A percentile compares a stretch with the other conserved stretches of the same genome.
Evolutionary conservation across 1,140 invertebrate genomes (phyloP).

Genomic region (Tyrophagus putrescentiae): DNA sequence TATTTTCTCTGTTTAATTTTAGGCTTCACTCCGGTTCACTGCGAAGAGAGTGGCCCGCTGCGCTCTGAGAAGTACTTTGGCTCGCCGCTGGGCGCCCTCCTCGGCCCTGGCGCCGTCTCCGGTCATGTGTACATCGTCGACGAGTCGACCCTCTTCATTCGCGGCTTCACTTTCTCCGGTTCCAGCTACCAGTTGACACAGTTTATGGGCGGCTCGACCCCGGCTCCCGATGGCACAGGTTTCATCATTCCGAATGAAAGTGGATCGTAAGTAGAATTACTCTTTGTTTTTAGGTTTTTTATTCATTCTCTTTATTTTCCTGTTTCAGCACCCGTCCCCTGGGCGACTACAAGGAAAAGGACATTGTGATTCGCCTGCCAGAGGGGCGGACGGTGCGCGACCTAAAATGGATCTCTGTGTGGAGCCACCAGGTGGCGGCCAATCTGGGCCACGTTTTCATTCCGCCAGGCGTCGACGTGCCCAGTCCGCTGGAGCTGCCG

Average conservation of each 20-base stretch:
- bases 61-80: conserved; percentile 3
- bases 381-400: conserved; percentile 62
- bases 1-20: not conserved
- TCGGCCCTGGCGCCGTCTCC: conserved; percentile 39
- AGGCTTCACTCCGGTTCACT: no score
- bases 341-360: conserved; percentile 52
- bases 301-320: conserved; percentile 31
- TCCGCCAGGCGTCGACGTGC: conserved; percentile 50
- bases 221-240: conserved; percentile 56
- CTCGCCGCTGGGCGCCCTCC: not conserved
- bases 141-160: conserved; percentile 68
- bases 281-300: not conserved
- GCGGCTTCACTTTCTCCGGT: conserved; percentile 69
- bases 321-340: conserved; percentile 54
- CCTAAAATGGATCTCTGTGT: conserved; percentile 74
- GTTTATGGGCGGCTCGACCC: conserved; percentile 69
- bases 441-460: conserved; percentile 73
- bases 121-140: conserved; percentile 69
- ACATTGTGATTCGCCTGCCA: conserved; percentile 66
- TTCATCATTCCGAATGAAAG: conserved; percentile 49
- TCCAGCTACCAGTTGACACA: conserved; percentile 55
- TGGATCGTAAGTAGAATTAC: conserved; percentile 44
- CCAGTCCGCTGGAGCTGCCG: conserved; percentile 46
- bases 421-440: conserved; percentile 46
- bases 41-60: not conserved